Evolutionary conservation across 35 echinoderm and acorn worm species (phyloP).

Genomic region (Eucidaris tribuloides): DNA sequence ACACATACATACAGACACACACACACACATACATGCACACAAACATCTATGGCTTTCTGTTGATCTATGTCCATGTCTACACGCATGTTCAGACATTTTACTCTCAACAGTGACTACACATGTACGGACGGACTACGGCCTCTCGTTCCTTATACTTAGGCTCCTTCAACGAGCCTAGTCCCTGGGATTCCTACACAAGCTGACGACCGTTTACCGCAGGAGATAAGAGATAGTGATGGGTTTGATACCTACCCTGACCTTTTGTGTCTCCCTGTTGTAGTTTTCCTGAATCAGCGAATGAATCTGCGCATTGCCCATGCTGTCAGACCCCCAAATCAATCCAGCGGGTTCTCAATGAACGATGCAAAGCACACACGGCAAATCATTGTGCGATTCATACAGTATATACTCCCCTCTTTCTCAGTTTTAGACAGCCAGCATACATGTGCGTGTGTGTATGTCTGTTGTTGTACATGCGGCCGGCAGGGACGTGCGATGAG

Average conservation of each 20-base stretch:
- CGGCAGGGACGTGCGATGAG: not conserved
- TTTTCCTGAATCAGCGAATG: constrained; percentile 99
- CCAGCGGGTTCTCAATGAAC: not conserved
- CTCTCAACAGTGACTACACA: no score
- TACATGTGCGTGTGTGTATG: not conserved
- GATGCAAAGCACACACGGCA: not conserved
- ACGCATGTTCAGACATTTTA: no score
- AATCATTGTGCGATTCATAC: constrained; percentile 3
- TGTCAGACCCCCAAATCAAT: constrained; percentile 7
- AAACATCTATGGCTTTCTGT: no score
- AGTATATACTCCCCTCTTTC: not conserved
- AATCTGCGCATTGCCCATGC: constrained; percentile 99
- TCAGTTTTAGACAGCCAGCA: not conserved
- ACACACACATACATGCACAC: no score
- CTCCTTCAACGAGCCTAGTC: no score
- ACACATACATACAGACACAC: constrained; percentile 1
- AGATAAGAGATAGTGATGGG: not conserved
- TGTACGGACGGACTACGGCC: no score
- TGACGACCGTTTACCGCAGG: not conserved
- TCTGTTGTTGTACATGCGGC: not conserved
- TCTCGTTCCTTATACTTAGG: no score
- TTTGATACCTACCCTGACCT: constrained; percentile 58
- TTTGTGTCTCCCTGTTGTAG: constrained; percentile 88
- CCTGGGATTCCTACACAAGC: no score
- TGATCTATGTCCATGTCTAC: no score